Conservation (phyloP, 35 echinoderm and acorn worm species). For the Hemicentrotus pulcherrimus region DNA sequence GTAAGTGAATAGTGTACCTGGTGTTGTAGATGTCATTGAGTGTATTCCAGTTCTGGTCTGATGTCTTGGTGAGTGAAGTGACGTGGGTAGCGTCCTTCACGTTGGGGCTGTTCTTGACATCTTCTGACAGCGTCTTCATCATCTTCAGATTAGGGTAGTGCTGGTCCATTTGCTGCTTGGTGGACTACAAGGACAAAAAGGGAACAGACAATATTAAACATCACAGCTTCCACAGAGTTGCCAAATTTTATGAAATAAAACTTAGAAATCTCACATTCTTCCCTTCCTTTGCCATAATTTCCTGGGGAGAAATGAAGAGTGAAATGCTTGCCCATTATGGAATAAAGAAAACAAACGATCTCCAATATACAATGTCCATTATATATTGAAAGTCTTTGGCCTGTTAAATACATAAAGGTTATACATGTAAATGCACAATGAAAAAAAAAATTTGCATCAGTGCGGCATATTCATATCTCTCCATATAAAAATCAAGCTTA, state of each 20-base stretch:
- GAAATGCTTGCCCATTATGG: no score
- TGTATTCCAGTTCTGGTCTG: constrained; percentile 81
- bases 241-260: background rate
- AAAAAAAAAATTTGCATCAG: no score
- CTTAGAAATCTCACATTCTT: no score
- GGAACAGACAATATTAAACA: background rate
- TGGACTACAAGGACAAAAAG: constrained; percentile 54
- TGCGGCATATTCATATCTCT: no score
- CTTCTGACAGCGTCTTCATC: constrained; percentile 57
- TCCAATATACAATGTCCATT: no score
- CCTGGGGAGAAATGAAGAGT: no score
- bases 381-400: no score
- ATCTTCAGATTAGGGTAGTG: constrained; percentile 62
- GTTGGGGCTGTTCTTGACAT: constrained; percentile 61
- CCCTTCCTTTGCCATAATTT: no score
- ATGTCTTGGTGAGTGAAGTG: constrained; percentile 75
- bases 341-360: no score
- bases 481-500: no score
- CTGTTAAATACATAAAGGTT: no score
- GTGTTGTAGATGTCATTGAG: constrained; percentile 79
- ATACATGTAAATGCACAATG: no score
- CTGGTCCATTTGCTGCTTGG: constrained; percentile 69
- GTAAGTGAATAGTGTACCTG: constrained; percentile 51
- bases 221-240: background rate
- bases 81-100: constrained; percentile 74